Base-by-base conservation (phyloP, 2,797 vertebrate species). In the Sphenopsis melanotis region DNA sequence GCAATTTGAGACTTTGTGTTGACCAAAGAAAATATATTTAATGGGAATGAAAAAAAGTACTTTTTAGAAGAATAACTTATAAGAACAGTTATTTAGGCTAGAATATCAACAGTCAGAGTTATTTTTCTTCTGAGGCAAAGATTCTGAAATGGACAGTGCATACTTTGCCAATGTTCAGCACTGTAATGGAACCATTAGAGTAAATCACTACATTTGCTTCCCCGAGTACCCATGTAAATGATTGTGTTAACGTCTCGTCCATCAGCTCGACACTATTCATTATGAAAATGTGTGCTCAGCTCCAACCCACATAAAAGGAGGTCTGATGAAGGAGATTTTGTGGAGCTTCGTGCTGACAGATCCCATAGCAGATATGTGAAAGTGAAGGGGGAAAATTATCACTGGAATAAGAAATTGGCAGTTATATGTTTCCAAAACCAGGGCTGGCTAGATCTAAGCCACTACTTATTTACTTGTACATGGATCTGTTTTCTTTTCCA, bases 161-260 rank as follows among this genome's bases (percentile, higher is more conserved):
- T 71, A 42, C 41, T 76, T 91, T 81, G 64, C 57, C 89, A 93
- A 5, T 70, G 44, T 81, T 87, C 92, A 81, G 53, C 39, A 24
- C 52, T 80, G 65, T 91, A 93, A 95, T 95, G 84, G 68, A 88
- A 61, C 79, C 71, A 92, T 96, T 93, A 92, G 42, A 75, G 84
- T 92, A 95, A 92, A 87, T 96, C 91, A 90, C 92, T 91, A 37
- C 60, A 59, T 91, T 95, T 94, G 76, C 72, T 92, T 94, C 87
- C 91, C 81, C 50, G 83, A 94, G 85, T 68, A 71, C 29, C 42
- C 89, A 81, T 88, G 84, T 81, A 93, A 94, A 95, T 91, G 63
- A 78, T 74, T 87, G 56, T 83, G 64, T 86, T 92, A 95, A 83
- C 11, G 1, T 91, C 72, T 92, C 7, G 39, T 77, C 69, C 90